Conservation (phyloP, 2,113 vertebrate species). For the Capreolus pygargus region DNA sequence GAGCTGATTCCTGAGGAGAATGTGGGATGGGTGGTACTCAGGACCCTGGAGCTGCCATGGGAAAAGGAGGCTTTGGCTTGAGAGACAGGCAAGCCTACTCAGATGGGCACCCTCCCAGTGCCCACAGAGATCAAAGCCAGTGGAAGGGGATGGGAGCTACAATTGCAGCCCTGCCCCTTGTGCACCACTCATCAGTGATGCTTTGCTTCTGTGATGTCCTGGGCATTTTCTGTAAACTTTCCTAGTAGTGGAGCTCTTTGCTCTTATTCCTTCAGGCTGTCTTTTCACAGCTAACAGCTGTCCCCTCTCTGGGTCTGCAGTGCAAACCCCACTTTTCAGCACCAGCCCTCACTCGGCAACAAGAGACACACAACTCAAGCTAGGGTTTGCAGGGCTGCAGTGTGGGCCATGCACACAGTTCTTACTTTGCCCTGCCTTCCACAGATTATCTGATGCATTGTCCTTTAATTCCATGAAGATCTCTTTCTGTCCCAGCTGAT, state of each 20-base stretch:
- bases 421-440: not conserved
- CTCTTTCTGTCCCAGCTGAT: not conserved
- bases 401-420: not conserved
- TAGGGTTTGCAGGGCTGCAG: not conserved
- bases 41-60: not conserved
- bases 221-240: not conserved
- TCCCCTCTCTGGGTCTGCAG: not conserved
- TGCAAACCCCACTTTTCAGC: not conserved
- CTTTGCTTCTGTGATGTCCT: not conserved
- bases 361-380: not conserved
- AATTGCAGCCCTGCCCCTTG: not conserved
- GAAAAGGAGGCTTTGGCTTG: not conserved
- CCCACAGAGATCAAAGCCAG: not conserved
- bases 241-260: not conserved
- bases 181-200: not conserved
- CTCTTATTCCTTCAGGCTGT: not conserved
- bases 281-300: not conserved
- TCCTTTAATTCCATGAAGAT: not conserved
- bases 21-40: not conserved
- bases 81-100: not conserved
- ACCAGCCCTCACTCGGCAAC: not conserved
- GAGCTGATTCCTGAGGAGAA: not conserved
- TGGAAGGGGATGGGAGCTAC: not conserved
- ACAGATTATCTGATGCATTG: not conserved
- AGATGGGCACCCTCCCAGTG: not conserved